A percentile compares a stretch with the other conserved stretches of the same genome.
Evolutionary conservation across 2,888 invertebrate species (phyloP).

Genomic region (Melieria picta): DNA sequence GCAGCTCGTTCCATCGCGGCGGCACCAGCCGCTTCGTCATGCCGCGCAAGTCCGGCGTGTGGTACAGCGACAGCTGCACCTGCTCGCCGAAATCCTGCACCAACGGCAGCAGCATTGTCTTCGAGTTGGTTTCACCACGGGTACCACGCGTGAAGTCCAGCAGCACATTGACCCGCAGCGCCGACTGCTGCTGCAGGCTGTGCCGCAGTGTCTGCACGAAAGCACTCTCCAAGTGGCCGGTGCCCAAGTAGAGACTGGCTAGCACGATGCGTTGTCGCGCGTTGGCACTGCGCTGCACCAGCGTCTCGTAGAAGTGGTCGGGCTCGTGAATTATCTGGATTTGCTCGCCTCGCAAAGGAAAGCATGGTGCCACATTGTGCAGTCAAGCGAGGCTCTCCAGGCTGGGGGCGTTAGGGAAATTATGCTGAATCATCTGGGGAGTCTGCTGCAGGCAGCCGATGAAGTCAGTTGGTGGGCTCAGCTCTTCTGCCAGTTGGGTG

Average conservation of each 20-base stretch:
- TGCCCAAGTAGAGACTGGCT: slow-evolving; percentile 94
- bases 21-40: slow-evolving; percentile 82
- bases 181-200: slow-evolving; percentile 69
- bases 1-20: slow-evolving; percentile 89
- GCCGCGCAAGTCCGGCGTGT: slow-evolving; percentile 91
- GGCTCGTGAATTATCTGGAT: slow-evolving; percentile 82
- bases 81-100: slow-evolving; percentile 70
- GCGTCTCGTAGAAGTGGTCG: slow-evolving; percentile 77
- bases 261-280: slow-evolving; percentile 81
- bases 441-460: slow-evolving; percentile 53
- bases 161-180: slow-evolving; percentile 76
- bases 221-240: slow-evolving; percentile 81
- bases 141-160: slow-evolving; percentile 92
- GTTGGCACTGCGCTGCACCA: slow-evolving; percentile 74
- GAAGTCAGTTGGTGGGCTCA: slow-evolving; percentile 56
- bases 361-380: slow-evolving; percentile 73
- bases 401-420: slow-evolving; percentile 54
- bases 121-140: slow-evolving; percentile 78
- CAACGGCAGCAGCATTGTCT: slow-evolving; percentile 81
- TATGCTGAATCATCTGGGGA: slow-evolving; percentile 49
- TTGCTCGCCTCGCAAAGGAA: slow-evolving; percentile 74
- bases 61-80: slow-evolving; percentile 84
- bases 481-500: slow-evolving; percentile 57
- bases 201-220: slow-evolving; percentile 77
- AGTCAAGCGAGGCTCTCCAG: slow-evolving; percentile 73